Evolutionary conservation across 2,113 vertebrate species (phyloP).

Genomic region (Stomatorhinus ivindoensis): DNA sequence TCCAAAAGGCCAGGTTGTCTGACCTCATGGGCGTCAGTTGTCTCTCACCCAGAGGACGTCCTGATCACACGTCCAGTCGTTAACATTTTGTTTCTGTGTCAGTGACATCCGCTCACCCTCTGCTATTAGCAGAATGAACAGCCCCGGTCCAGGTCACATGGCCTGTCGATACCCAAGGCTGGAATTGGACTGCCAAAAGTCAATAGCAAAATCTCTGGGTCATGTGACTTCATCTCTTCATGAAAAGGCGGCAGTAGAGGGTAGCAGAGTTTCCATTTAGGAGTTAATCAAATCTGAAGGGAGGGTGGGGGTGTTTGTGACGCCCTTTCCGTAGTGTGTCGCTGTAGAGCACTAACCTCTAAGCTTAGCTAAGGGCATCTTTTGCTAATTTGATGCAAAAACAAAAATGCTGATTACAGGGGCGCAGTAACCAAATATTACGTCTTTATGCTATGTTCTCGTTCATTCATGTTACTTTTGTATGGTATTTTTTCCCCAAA

Average conservation of each 20-base stretch:
- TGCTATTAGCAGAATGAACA: constrained; percentile 19
- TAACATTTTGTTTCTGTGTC: background rate
- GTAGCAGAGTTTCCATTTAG: background rate
- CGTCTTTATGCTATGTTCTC: background rate
- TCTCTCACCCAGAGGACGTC: background rate
- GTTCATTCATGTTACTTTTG: background rate
- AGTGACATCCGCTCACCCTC: background rate
- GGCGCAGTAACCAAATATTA: background rate
- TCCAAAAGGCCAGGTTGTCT: background rate
- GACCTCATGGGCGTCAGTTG: background rate
- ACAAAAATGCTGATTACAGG: background rate
- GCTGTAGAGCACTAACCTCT: background rate
- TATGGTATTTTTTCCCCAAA: background rate
- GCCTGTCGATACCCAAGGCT: constrained; percentile 29
- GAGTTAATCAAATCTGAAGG: background rate
- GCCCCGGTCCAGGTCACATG: background rate
- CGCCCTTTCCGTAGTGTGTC: background rate
- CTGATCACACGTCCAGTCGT: background rate
- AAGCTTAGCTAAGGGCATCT: background rate
- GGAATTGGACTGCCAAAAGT: constrained; percentile 26
- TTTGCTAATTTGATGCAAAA: background rate
- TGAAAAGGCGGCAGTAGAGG: background rate
- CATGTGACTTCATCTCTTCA: constrained; percentile 6
- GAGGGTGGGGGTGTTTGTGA: background rate
- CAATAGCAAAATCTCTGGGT: constrained; percentile 18